Conservation (phyloP, 2,113 vertebrate species). For the Protobothrops flavoviridis region DNA sequence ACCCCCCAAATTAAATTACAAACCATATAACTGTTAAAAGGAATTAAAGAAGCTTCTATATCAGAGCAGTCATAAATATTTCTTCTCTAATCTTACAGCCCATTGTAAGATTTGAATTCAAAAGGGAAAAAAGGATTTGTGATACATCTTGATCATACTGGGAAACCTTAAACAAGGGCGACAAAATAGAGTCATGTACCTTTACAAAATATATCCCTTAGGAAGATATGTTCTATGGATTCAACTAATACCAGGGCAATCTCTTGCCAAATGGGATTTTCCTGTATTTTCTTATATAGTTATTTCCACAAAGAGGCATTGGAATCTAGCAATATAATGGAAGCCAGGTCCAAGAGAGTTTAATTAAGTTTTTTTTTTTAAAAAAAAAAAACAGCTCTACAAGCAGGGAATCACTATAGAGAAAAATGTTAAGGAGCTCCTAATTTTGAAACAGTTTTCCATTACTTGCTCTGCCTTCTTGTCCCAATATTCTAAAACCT, state of each 20-base stretch:
- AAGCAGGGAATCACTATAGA: not conserved
- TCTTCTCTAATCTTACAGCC: not conserved
- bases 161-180: not conserved
- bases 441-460: not conserved
- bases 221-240: not conserved
- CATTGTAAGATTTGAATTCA: not conserved
- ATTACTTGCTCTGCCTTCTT: not conserved
- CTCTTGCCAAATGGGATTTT: not conserved
- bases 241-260: not conserved
- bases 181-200: not conserved
- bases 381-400: too few relatives aligned
- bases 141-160: not conserved
- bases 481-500: not conserved
- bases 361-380: not conserved
- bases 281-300: not conserved
- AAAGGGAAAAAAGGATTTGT: not conserved
- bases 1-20: not conserved
- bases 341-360: not conserved
- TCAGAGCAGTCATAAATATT: not conserved
- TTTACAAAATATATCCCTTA: not conserved
- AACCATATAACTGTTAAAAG: not conserved
- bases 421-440: not conserved
- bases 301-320: not conserved
- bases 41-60: not conserved
- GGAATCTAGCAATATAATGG: not conserved